phyloP scores from a whole-genome alignment of 2,888 invertebrate species.

The Rotaria magnacalcarata region DNA sequence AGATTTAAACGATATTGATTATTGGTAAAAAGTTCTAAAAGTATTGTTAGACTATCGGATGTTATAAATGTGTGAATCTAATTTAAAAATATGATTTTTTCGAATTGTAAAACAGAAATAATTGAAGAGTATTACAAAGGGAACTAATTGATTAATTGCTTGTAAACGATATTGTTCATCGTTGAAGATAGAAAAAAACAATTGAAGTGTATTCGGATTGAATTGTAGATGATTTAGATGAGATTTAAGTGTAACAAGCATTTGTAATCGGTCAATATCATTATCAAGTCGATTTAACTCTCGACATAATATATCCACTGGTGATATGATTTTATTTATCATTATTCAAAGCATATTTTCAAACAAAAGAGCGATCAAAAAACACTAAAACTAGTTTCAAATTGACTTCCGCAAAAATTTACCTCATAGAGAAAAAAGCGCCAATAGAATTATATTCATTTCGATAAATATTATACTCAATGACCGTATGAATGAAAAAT shows the following conservation, averaged over 20 bases:
- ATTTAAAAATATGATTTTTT: neutral
- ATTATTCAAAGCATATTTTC: neutral
- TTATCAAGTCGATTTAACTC: neutral
- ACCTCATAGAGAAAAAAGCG: too few species aligned
- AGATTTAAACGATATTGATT: neutral
- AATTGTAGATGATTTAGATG: neutral
- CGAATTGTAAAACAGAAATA: too few species aligned
- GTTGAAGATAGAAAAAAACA: neutral
- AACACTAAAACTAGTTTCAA: too few species aligned
- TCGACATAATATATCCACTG: constrained; percentile 27
- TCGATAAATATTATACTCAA: too few species aligned
- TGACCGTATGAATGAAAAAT: too few species aligned
- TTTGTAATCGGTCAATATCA: constrained; percentile 16
- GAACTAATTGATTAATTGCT: neutral
- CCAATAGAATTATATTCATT: too few species aligned
- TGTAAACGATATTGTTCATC: constrained; percentile 15
- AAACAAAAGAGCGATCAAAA: too few species aligned
- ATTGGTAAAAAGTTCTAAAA: neutral
- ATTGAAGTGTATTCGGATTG: neutral
- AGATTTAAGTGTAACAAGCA: neutral
- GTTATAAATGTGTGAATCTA: constrained; percentile 24
- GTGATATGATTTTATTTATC: neutral
- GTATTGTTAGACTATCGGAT: neutral
- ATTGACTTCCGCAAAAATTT: too few species aligned
- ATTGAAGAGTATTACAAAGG: neutral